These are phyloP conservation scores for Neodiprion pinetum DNA, from an alignment of 1,140 invertebrate genomes.

Conservation along the genomic window DNA sequence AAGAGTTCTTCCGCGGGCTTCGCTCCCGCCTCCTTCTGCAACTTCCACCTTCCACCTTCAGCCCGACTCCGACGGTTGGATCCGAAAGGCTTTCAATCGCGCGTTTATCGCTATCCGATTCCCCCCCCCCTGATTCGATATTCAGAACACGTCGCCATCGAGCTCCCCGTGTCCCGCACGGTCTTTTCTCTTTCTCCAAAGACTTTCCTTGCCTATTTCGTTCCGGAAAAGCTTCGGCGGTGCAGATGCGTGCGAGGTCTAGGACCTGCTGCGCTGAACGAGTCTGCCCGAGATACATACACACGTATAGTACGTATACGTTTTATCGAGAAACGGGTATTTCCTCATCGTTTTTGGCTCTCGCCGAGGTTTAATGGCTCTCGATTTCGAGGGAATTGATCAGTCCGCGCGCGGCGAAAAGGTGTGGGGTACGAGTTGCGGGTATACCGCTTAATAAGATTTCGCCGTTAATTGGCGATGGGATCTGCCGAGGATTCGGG, in stretches of 20 bases:
- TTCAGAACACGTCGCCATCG: constrained; percentile 43
- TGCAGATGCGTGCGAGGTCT: no score
- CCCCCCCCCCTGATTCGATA: constrained; percentile 45
- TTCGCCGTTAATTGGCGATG: constrained; percentile 4
- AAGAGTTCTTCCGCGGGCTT: constrained; percentile 17
- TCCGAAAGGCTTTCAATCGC: constrained; percentile 47
- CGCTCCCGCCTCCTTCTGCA: constrained; percentile 3
- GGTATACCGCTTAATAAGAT: background rate
- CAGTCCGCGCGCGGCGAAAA: background rate
- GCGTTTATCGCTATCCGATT: constrained; percentile 51
- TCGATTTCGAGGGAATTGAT: background rate
- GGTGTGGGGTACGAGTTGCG: background rate
- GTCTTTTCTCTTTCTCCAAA: constrained; percentile 28
- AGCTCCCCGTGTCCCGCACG: constrained; percentile 15
- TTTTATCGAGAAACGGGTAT: background rate
- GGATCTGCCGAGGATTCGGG: background rate
- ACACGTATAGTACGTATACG: no score
- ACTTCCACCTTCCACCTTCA: constrained; percentile 1
- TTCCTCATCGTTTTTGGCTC: background rate
- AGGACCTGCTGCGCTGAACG: no score
- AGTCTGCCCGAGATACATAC: no score
- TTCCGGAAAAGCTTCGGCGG: background rate
- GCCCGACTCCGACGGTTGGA: background rate
- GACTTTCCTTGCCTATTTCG: background rate
- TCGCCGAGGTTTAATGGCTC: background rate